Conservation (phyloP, 2,113 vertebrate species). For the Scatophagus argus region DNA sequence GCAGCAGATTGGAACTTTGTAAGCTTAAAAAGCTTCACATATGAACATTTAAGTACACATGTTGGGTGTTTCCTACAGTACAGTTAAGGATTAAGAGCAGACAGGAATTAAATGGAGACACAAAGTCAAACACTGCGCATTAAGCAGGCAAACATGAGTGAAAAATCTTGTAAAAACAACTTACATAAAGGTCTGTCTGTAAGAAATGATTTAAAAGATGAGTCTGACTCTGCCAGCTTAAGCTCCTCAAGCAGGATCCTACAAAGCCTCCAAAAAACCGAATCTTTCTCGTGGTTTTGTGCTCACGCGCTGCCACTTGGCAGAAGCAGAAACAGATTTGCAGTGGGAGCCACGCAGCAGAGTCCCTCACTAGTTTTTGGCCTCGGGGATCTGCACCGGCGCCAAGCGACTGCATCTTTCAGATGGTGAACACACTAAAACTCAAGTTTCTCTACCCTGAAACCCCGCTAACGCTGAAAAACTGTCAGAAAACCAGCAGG, state of each 20-base stretch:
- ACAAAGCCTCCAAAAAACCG: slow-evolving; percentile 3
- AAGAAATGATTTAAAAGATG: slow-evolving; percentile 9
- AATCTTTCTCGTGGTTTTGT: slow-evolving; percentile 5
- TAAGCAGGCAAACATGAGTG: background rate
- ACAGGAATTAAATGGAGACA: slow-evolving; percentile 15
- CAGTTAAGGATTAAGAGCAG: slow-evolving; percentile 13
- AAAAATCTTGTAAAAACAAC: slow-evolving; percentile 15
- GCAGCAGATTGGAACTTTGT: too few relatives aligned
- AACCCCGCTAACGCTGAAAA: background rate
- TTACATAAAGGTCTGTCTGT: slow-evolving; percentile 35
- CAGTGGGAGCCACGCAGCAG: slow-evolving; percentile 47
- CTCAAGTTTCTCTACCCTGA: background rate
- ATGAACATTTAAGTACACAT: too few relatives aligned
- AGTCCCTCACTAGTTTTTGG: slow-evolving; percentile 18
- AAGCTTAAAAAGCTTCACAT: too few relatives aligned
- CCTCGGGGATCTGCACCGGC: background rate
- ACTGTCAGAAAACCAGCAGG: background rate
- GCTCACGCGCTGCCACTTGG: slow-evolving; percentile 23
- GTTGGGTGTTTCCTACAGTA: too few relatives aligned
- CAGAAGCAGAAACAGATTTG: slow-evolving; percentile 45
- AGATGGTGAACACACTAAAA: slow-evolving; percentile 1
- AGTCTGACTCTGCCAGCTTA: background rate
- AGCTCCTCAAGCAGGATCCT: slow-evolving; percentile 45
- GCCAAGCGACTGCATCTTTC: slow-evolving; percentile 36
- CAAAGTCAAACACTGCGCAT: slow-evolving; percentile 2